Evolutionary conservation across 2,113 vertebrate species (phyloP).

Genomic region (Gadus chalcogrammus): DNA sequence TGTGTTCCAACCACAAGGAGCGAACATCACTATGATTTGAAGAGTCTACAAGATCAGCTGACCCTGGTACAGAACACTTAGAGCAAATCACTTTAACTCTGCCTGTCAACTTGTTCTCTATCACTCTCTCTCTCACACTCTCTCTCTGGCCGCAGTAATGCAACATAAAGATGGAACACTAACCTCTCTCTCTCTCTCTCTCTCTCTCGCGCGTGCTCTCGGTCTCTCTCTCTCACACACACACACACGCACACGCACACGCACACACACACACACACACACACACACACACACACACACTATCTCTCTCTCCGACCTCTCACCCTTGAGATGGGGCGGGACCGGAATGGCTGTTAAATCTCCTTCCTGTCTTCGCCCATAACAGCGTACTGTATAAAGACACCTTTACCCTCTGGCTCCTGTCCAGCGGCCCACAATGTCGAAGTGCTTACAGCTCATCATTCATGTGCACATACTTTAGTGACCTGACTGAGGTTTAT

Average conservation of each 20-base stretch:
- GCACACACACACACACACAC: too few relatives aligned
- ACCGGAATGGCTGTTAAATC: too few relatives aligned
- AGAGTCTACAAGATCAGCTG: not conserved
- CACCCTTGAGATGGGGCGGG: not conserved
- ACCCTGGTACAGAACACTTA: not conserved
- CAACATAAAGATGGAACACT: not conserved
- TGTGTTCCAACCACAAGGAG: not conserved
- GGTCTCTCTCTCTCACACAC: not conserved
- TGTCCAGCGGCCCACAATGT: too few relatives aligned
- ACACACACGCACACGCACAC: too few relatives aligned
- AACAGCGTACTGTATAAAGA: not conserved
- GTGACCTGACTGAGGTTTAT: too few relatives aligned
- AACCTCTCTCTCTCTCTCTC: not conserved
- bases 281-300: too few relatives aligned
- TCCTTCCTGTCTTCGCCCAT: not conserved
- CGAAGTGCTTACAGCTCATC: too few relatives aligned
- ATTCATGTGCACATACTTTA: too few relatives aligned
- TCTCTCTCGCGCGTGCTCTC: slow-evolving; percentile 2
- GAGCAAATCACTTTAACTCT: not conserved
- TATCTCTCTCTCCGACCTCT: too few relatives aligned
- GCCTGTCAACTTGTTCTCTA: not conserved
- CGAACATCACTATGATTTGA: not conserved
- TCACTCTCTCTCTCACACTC: slow-evolving; percentile 2
- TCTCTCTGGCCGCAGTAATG: not conserved
- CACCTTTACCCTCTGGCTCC: too few relatives aligned